These are phyloP conservation scores for Cecidostiba fungosa DNA, from an alignment of 2,888 invertebrate genomes.

Conservation along the genomic window DNA sequence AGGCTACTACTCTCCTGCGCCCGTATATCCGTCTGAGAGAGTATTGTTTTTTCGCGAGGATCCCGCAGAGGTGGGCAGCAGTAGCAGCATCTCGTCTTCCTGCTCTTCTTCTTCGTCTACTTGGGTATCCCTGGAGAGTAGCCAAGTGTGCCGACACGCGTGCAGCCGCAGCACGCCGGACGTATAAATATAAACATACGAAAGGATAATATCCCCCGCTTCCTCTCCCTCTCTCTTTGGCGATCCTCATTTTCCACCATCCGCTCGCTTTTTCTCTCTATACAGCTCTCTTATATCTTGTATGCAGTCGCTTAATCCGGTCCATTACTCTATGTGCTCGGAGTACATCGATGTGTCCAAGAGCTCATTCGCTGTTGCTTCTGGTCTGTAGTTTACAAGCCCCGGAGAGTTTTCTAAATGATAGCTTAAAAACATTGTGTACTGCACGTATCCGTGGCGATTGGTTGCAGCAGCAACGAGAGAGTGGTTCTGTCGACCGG, in stretches of 20 bases:
- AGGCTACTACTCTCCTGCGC: slow-evolving; percentile 43
- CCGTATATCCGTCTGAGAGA: slow-evolving; percentile 42
- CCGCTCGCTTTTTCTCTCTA: not conserved
- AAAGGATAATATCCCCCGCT: slow-evolving; percentile 56
- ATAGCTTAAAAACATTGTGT: slow-evolving; percentile 10
- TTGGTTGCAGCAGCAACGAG: no score
- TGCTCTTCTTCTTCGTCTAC: not conserved
- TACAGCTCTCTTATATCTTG: not conserved
- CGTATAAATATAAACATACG: slow-evolving; percentile 49
- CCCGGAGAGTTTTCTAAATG: slow-evolving; percentile 12
- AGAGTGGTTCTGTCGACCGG: slow-evolving; percentile 33
- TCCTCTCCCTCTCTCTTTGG: slow-evolving; percentile 63
- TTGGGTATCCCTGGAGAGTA: slow-evolving; percentile 20
- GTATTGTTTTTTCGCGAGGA: slow-evolving; percentile 40
- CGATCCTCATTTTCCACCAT: slow-evolving; percentile 27
- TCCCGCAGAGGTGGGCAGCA: not conserved
- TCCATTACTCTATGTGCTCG: not conserved
- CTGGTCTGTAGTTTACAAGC: not conserved
- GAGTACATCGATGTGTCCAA: not conserved
- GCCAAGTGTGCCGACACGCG: slow-evolving; percentile 44
- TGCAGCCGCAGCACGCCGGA: slow-evolving; percentile 16
- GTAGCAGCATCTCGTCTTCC: not conserved
- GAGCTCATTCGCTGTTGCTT: not conserved
- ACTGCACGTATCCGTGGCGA: no score
- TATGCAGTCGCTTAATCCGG: not conserved